A percentile compares a stretch with the other conserved stretches of the same genome.
Conservation (phyloP, 2,888 invertebrate genomes). For the Ceramica pisi region DNA sequence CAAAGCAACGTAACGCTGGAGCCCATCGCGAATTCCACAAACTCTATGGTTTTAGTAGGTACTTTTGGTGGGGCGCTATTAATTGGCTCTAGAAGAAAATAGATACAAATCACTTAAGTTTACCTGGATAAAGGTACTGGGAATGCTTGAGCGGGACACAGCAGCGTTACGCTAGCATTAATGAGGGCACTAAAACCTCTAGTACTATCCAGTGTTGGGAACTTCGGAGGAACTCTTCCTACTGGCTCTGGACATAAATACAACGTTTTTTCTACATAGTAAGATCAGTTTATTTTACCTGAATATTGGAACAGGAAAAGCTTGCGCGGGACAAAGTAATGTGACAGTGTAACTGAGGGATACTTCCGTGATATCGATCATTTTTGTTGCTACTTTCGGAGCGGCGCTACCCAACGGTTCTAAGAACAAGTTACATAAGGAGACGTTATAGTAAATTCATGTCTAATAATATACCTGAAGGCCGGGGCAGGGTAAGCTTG, state of each 20-base stretch:
- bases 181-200: constrained; percentile 88
- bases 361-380: constrained; percentile 87
- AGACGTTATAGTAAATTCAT: constrained; percentile 46
- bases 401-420: constrained; percentile 93
- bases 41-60: constrained; percentile 89
- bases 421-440: constrained; percentile 78
- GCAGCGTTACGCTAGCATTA: constrained; percentile 91
- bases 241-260: constrained; percentile 89
- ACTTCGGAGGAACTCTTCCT: constrained; percentile 93
- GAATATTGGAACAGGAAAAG: constrained; percentile 92
- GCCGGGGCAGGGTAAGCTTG: constrained; percentile 94
- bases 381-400: constrained; percentile 92
- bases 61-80: constrained; percentile 94
- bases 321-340: constrained; percentile 92
- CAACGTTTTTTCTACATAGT: constrained; percentile 53
- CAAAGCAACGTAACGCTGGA: constrained; percentile 92
- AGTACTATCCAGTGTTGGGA: constrained; percentile 93
- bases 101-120: constrained; percentile 64
- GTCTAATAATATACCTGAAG: constrained; percentile 88
- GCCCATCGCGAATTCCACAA: constrained; percentile 83
- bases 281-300: constrained; percentile 86
- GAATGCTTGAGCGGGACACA: constrained; percentile 94
- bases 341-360: constrained; percentile 79
- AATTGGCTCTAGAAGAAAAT: constrained; percentile 92
- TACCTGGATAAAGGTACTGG: constrained; percentile 93